These are phyloP conservation scores for Lycopodina hypogea DNA, from an alignment of 37 sponge, comb jelly and placozoan species.

Conservation along the genomic window DNA sequence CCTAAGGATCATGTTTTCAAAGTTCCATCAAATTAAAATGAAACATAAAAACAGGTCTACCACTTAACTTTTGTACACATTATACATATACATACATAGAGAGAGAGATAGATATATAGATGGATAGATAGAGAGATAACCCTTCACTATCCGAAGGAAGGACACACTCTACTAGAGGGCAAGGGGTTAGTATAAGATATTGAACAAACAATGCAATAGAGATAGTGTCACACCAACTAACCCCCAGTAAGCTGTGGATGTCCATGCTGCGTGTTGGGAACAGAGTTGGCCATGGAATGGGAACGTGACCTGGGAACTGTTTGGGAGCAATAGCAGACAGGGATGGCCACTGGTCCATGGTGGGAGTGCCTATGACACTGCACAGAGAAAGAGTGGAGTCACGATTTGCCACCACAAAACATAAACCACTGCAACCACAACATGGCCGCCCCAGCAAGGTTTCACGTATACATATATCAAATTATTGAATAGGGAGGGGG, in stretches of 20 bases:
- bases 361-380: conserved; percentile 69
- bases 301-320: conserved; percentile 19
- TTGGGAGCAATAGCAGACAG: conserved; percentile 20
- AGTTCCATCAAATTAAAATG: neutral
- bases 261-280: conserved; percentile 13
- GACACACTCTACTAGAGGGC: too few species aligned
- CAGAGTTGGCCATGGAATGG: conserved; percentile 28
- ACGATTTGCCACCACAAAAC: neutral
- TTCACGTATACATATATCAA: too few species aligned
- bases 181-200: too few species aligned
- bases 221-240: conserved; percentile 13
- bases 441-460: too few species aligned
- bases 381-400: neutral
- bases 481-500: too few species aligned
- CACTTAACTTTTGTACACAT: too few species aligned
- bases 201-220: neutral
- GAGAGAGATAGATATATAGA: too few species aligned
- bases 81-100: too few species aligned
- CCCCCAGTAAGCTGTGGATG: conserved; percentile 43
- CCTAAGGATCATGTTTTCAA: too few species aligned
- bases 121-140: too few species aligned
- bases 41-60: too few species aligned
- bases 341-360: conserved; percentile 52
- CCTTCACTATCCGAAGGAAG: too few species aligned
- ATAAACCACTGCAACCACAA: neutral